Conservation (phyloP, 1,140 invertebrate species). For the Heterodera schachtii region DNA sequence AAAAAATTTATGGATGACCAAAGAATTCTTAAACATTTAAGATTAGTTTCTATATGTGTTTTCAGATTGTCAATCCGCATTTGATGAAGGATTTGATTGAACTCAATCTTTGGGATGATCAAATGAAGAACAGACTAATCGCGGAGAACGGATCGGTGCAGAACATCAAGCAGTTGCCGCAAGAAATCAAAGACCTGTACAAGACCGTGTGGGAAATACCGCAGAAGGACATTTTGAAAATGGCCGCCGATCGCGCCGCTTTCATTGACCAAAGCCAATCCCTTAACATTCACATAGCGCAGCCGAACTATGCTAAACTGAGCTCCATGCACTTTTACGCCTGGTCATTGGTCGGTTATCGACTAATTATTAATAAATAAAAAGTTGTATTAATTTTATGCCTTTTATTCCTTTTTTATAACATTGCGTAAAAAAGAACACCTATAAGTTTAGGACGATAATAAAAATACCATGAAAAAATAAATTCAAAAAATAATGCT, state of each 20-base stretch:
- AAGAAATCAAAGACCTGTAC: slow-evolving; percentile 85
- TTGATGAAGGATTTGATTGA: slow-evolving; percentile 89
- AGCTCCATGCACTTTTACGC: slow-evolving; percentile 98
- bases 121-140: slow-evolving; percentile 94
- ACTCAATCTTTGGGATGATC: slow-evolving; percentile 85
- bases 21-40: no score
- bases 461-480: no score
- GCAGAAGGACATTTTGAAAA: slow-evolving; percentile 88
- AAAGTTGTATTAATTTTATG: not conserved
- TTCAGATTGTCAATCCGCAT: slow-evolving; percentile 93
- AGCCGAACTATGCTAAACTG: slow-evolving; percentile 87
- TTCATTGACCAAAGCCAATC: slow-evolving; percentile 99
- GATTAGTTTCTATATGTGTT: not conserved
- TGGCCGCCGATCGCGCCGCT: slow-evolving; percentile 95
- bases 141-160: slow-evolving; percentile 90
- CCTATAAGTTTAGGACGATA: no score
- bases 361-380: not conserved
- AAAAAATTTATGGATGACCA: no score
- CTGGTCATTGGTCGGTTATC: slow-evolving; percentile 79
- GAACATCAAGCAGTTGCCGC: slow-evolving; percentile 83
- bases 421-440: not conserved
- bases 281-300: slow-evolving; percentile 91
- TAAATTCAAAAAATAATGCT: no score
- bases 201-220: slow-evolving; percentile 99
- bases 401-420: not conserved